Evolutionary conservation across 2,113 vertebrate genomes (phyloP).

Genomic region (Astatoreochromis straeleni): DNA sequence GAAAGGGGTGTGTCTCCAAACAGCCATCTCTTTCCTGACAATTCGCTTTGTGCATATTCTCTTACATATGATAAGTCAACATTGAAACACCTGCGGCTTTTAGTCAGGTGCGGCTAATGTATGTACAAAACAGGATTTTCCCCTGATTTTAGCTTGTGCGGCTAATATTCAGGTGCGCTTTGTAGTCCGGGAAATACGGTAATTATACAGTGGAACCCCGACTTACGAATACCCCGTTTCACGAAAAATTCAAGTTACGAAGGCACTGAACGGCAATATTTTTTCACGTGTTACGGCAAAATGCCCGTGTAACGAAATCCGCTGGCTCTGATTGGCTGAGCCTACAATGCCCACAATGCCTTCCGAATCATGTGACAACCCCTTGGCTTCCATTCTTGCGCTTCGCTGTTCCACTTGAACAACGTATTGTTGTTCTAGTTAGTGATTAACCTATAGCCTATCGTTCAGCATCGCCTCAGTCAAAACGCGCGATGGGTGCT

Average conservation of each 20-base stretch:
- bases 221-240: accelerated
- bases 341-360: neutral
- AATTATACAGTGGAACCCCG: neutral
- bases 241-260: neutral
- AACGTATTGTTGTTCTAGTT: neutral
- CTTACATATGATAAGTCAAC: too few relatives aligned
- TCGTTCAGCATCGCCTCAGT: neutral
- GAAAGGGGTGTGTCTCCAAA: too few relatives aligned
- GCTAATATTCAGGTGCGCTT: too few relatives aligned
- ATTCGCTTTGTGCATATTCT: too few relatives aligned
- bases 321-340: neutral
- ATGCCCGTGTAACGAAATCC: accelerated
- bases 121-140: too few relatives aligned
- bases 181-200: too few relatives aligned
- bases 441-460: neutral
- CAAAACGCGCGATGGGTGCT: accelerated
- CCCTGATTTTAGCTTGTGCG: too few relatives aligned
- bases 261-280: neutral
- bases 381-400: neutral
- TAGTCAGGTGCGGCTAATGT: too few relatives aligned
- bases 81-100: too few relatives aligned
- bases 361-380: neutral
- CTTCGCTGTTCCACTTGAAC: neutral
- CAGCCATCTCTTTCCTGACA: too few relatives aligned
- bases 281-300: accelerated